Conservation (phyloP, 1,140 invertebrate genomes). For the Delia radicum region DNA sequence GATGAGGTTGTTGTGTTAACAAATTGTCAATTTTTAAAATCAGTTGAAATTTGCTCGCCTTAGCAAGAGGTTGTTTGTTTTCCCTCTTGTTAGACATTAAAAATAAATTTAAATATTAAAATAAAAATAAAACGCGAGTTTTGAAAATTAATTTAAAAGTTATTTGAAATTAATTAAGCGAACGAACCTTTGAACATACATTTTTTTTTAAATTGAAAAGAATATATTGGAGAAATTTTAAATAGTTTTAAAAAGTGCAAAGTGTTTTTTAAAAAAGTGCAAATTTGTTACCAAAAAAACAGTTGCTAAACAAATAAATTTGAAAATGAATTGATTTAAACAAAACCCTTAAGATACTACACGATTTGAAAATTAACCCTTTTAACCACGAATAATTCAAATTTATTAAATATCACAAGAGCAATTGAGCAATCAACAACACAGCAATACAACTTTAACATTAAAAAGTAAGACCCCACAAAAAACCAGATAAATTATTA, state of each 20-base stretch:
- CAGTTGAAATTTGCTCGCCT: constrained; percentile 20
- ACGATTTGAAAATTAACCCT: background rate
- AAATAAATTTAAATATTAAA: background rate
- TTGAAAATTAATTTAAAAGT: background rate
- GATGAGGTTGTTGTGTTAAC: constrained; percentile 19
- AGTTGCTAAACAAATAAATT: background rate
- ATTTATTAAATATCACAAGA: background rate
- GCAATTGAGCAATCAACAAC: too few species aligned
- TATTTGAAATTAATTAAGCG: background rate
- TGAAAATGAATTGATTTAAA: too few species aligned
- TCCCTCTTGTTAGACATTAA: background rate
- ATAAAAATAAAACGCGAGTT: constrained; percentile 7
- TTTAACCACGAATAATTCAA: background rate
- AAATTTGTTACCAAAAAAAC: background rate
- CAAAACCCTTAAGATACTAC: too few species aligned
- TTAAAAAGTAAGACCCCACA: too few species aligned
- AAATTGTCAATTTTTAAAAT: background rate
- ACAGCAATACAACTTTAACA: too few species aligned
- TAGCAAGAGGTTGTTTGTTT: constrained; percentile 18
- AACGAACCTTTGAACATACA: background rate
- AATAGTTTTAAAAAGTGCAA: background rate
- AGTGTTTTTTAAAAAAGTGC: background rate
- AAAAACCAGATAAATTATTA: too few species aligned
- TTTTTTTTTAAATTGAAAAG: background rate
- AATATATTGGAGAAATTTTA: too few species aligned